Conservation (phyloP, 2,888 invertebrate genomes). For the Notocelia uddmanniana region DNA sequence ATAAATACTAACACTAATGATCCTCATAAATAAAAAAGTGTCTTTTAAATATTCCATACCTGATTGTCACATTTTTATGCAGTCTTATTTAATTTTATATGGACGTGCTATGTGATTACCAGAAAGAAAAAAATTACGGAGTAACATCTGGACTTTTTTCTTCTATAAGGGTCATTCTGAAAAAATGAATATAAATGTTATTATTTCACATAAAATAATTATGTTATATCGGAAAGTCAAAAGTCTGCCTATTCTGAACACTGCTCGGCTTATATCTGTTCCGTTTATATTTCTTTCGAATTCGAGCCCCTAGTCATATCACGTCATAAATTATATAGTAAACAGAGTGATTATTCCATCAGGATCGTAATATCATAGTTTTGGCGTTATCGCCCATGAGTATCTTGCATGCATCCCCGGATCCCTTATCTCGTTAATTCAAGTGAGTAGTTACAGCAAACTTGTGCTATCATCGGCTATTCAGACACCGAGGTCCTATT, state of each 20-base stretch:
- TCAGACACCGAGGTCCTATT: conserved; percentile 27
- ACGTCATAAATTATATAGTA: neutral
- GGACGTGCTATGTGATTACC: too few relatives aligned
- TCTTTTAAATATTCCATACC: too few relatives aligned
- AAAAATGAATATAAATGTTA: too few relatives aligned
- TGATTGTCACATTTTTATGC: too few relatives aligned
- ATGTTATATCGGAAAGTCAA: neutral
- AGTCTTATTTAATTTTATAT: too few relatives aligned
- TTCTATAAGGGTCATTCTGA: too few relatives aligned
- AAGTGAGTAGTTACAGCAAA: conserved; percentile 43
- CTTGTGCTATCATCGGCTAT: conserved; percentile 41
- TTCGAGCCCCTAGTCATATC: neutral
- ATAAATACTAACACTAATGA: too few relatives aligned
- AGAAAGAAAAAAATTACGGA: too few relatives aligned
- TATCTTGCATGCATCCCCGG: conserved; percentile 40
- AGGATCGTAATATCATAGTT: conserved; percentile 13
- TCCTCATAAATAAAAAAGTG: too few relatives aligned
- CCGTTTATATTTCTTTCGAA: neutral
- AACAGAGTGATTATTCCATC: conserved; percentile 22
- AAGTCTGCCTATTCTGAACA: neutral
- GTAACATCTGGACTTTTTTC: too few relatives aligned
- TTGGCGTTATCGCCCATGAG: conserved; percentile 24
- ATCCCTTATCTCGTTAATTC: conserved; percentile 46
- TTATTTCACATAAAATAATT: too few relatives aligned
- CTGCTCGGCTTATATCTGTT: neutral